Evolutionary conservation across 2,888 invertebrate genomes (phyloP), one percentile per base, ranked within the genome.

Genomic region (Drosophila basisetae): DNA sequence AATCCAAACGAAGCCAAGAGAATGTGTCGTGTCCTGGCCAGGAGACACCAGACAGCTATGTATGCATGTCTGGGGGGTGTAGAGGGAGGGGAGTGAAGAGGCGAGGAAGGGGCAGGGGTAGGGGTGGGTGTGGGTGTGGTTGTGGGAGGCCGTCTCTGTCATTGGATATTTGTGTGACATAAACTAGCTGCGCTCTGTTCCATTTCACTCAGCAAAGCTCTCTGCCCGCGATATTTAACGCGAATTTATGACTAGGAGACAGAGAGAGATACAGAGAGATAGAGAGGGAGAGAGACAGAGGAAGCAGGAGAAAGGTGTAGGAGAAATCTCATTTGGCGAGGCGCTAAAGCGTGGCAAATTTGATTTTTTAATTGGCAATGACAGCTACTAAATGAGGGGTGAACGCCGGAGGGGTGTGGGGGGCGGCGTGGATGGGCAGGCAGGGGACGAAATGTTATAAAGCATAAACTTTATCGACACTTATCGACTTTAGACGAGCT

Each of bases 91-190:
- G 22, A 9, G n/a, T 0, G 16, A 3, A 55, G 33, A 2, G n/a
- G 22, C 16, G 7, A 22, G 35, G 18, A 30, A 7, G 4, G 2
- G 0, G 9, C 16, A 10, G n/a, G n/a, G 0, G 9, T 18, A 10
- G n/a, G n/a, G 2, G 13, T 28, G 4, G 61, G 52, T 67, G 68
- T 9, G 7, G 47, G 22, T 22, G 47, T 16, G 41, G 41, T 7
- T 37, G 37, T 18, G 2, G 25, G 33, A 13, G n/a, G 67, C 54
- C 68, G 67, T 22, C 58, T 49, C 76, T 78, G 89, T 88, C 89
- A 85, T 78, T 83, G 82, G 89, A 85, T 89, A 85, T 85, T 85
- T 85, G 84, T 85, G 84, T 83, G 89, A 85, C 89, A 83, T 73
- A 86, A 85, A 85, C 85, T 85, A 85, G 86, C 84, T 79, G 55